Evolutionary conservation across 2,888 invertebrate genomes (phyloP), one percentile per base, ranked within the genome.

Genomic region (Galeopsomyia nigrocyanea): DNA sequence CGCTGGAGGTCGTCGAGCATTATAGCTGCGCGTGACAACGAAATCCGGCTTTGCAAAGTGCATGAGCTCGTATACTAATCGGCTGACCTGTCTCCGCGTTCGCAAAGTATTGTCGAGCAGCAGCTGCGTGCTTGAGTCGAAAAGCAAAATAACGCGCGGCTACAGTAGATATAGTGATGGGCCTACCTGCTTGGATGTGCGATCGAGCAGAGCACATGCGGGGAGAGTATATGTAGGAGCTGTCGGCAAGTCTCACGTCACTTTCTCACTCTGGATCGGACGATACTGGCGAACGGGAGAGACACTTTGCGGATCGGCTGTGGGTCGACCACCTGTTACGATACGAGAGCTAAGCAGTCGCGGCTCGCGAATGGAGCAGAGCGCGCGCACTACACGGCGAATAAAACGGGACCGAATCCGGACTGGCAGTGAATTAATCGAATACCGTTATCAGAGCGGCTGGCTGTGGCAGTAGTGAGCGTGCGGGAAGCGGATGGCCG

Each of bases 291-390:
- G 26, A 2, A 26, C 26, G 26, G 26, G 3, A 26, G 5, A 26
- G 26, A 26, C 26, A 26, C 26, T 26, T 2, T 5, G 26, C 26
- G 26, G 26, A 26, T 26, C 26, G 16, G 47, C 60, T 7, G 16
- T 9, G 39, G 9, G 21, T 16, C 62, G 62, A 62, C 62, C 62
- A 62, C 62, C 62, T 62, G 62, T 62, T 62, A 62, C 50, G 17
- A 9, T 16, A 13, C 47, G 9, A 17, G 22, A 9, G 39, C 39
- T 31, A 31, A 31, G 3, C 31, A 7, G 7, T 39, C 39, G 39
- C 39, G 39, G 13, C 10, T 39, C 7, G 39, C 10, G 13, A 10
- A 3, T 39, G 3, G 31, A 31, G 31, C 31, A 5, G 7, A 7
- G 3, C 7, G 13, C 39, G 39, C 39, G 39, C 39, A 39, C 39